These are phyloP conservation scores for Pipistrellus pipistrellus DNA, from an alignment of 2,797 vertebrate species.

Conservation along the genomic window DNA sequence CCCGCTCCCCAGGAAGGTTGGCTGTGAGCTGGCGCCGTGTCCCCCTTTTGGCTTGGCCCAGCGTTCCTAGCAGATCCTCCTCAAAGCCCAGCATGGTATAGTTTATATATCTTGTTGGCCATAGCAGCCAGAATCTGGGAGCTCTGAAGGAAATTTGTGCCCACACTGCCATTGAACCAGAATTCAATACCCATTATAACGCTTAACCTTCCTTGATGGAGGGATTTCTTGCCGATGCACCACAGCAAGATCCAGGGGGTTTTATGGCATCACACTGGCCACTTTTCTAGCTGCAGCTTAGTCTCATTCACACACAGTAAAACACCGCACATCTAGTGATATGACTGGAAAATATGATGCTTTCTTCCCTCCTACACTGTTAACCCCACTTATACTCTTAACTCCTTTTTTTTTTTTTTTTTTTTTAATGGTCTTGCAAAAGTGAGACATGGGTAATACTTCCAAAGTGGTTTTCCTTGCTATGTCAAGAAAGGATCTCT, in stretches of 20 bases:
- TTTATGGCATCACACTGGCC: neutral
- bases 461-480: slow-evolving; percentile 71
- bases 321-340: neutral
- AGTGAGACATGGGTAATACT: slow-evolving; percentile 34
- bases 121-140: neutral
- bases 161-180: neutral
- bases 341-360: slow-evolving; percentile 58
- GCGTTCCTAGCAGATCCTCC: neutral
- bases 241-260: neutral
- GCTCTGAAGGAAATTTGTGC: neutral
- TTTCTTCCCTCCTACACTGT: slow-evolving; percentile 59
- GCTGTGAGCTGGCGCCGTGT: neutral
- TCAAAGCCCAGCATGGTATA: neutral
- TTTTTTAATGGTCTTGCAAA: slow-evolving; percentile 58
- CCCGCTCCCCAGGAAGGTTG: neutral
- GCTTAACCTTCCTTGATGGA: neutral
- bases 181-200: neutral
- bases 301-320: slow-evolving; percentile 47
- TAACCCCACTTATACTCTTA: slow-evolving; percentile 72
- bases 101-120: neutral
- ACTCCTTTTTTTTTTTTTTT: slow-evolving; percentile 78
- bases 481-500: slow-evolving; percentile 28
- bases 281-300: slow-evolving; percentile 20
- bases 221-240: neutral
- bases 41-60: neutral